Percentiles rank a stretch among this genome's conserved stretches.
Conservation (phyloP, 2,113 vertebrate species). For the Otocyon megalotis region DNA sequence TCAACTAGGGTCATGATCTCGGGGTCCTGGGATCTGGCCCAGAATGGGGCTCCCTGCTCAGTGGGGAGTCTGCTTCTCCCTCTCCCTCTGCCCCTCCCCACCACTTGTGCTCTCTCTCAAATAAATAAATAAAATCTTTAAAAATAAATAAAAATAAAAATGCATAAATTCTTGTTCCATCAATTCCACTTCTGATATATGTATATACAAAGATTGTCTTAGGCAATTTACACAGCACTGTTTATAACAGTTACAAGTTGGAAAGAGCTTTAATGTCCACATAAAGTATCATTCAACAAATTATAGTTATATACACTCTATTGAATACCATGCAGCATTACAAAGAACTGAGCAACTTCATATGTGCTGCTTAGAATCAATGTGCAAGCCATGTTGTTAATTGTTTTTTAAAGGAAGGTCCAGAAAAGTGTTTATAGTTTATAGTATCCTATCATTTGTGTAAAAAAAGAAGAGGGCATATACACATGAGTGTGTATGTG, state of each 20-base stretch:
- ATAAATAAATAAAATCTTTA: not conserved
- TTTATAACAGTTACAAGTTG: slow-evolving; percentile 22
- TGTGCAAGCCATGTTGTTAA: not conserved
- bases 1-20: not conserved
- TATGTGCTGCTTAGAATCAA: not conserved
- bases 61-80: not conserved
- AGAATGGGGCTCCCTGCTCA: not conserved
- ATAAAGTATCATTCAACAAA: not conserved
- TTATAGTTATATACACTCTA: not conserved
- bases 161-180: not conserved
- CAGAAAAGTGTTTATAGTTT: not conserved
- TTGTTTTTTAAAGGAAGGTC: not conserved
- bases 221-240: not conserved
- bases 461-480: slow-evolving; percentile 30
- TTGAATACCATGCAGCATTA: not conserved
- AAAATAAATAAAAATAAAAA: not conserved
- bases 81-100: not conserved
- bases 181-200: not conserved
- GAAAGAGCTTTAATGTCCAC: slow-evolving; percentile 35
- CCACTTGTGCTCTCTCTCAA: not conserved
- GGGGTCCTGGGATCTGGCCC: not conserved
- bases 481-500: not conserved
- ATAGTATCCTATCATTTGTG: not conserved
- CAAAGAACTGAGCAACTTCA: slow-evolving; percentile 31
- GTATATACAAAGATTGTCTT: not conserved